Conservation (phyloP, 2,888 invertebrate species). For the Pandemis corylana region DNA sequence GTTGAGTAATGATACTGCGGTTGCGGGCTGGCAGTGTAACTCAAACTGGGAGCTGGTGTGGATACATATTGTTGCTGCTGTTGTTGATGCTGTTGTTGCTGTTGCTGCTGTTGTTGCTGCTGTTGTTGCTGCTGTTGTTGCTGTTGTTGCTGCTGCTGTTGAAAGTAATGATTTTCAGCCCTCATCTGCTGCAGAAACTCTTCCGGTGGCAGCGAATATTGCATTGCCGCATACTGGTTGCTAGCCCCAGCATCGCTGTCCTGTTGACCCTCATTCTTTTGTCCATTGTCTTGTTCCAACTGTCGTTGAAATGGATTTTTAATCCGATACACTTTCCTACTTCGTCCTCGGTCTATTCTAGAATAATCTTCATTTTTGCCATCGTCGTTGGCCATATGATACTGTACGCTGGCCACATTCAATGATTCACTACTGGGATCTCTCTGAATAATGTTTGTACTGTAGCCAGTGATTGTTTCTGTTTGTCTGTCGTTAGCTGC, state of each 20-base stretch:
- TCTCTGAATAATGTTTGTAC: slow-evolving; percentile 64
- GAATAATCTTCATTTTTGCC: slow-evolving; percentile 66
- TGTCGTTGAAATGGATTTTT: slow-evolving; percentile 78
- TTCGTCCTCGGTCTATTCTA: slow-evolving; percentile 62
- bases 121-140: slow-evolving; percentile 53
- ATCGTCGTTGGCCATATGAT: slow-evolving; percentile 66
- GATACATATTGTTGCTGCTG: slow-evolving; percentile 51
- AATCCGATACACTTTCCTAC: slow-evolving; percentile 73
- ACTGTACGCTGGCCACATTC: slow-evolving; percentile 67
- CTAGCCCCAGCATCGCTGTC: slow-evolving; percentile 77
- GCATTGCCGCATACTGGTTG: slow-evolving; percentile 79
- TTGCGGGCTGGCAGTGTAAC: slow-evolving; percentile 76
- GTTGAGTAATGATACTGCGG: slow-evolving; percentile 77
- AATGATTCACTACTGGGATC: slow-evolving; percentile 68
- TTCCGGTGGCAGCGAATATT: slow-evolving; percentile 80
- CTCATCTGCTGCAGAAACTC: slow-evolving; percentile 78
- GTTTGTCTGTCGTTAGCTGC: slow-evolving; percentile 66
- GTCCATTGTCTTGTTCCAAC: slow-evolving; percentile 57
- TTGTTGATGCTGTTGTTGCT: slow-evolving; percentile 37
- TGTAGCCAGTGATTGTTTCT: slow-evolving; percentile 67
- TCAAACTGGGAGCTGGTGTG: slow-evolving; percentile 67
- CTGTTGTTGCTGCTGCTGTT: slow-evolving; percentile 59
- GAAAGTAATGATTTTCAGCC: slow-evolving; percentile 69
- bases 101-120: slow-evolving; percentile 42
- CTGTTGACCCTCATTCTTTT: slow-evolving; percentile 55